Percentiles rank a stretch among this genome's conserved stretches.
These are phyloP conservation scores for Morpho achilles DNA, from an alignment of 2,888 invertebrate species.

Conservation along the genomic window DNA sequence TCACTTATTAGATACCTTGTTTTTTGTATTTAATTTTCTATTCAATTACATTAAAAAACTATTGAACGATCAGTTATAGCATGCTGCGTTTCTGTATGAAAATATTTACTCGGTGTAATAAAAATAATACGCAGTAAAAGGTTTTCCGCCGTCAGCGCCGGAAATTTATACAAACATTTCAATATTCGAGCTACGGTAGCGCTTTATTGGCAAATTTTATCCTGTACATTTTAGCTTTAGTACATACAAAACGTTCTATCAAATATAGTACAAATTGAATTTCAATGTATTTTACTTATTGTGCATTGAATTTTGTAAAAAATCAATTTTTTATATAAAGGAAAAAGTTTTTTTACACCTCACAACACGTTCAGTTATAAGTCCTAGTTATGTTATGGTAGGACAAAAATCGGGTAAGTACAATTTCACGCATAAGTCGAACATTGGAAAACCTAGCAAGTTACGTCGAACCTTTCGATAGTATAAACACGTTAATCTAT, in stretches of 20 bases:
- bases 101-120: slow-evolving; percentile 2
- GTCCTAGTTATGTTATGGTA: too few species aligned
- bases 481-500: too few species aligned
- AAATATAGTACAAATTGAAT: slow-evolving; percentile 6
- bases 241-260: slow-evolving; percentile 6
- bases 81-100: background rate
- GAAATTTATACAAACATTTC: slow-evolving; percentile 16
- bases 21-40: background rate
- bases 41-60: background rate
- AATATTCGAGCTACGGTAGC: slow-evolving; percentile 15
- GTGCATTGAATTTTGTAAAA: too few species aligned
- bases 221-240: slow-evolving; percentile 9
- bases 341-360: too few species aligned
- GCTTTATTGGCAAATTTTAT: slow-evolving; percentile 15
- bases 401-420: too few species aligned
- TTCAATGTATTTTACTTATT: too few species aligned
- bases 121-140: slow-evolving; percentile 13
- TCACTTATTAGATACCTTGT: background rate
- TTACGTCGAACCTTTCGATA: too few species aligned
- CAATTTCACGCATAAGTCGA: too few species aligned
- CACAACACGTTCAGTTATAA: too few species aligned
- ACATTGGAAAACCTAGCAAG: too few species aligned
- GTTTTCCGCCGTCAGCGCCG: slow-evolving; percentile 14
- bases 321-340: too few species aligned
- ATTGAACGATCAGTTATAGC: background rate